Evolutionary conservation across 1,140 invertebrate genomes (phyloP).

Genomic region (Dendrolimus punctatus): DNA sequence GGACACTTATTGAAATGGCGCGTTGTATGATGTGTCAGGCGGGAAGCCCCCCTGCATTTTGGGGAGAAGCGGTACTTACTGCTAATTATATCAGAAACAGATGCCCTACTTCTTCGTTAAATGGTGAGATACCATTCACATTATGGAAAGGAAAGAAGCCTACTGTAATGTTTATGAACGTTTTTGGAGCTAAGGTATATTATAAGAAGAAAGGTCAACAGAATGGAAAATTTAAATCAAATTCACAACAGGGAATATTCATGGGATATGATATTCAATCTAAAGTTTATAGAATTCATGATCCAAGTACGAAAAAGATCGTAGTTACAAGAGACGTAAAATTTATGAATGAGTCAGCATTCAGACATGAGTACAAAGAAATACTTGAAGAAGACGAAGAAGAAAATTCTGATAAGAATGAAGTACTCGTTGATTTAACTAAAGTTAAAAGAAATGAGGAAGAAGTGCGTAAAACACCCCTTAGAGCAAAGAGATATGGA

Average conservation of each 20-base stretch:
- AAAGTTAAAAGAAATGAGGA: not conserved
- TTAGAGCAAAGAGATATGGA: too few species aligned
- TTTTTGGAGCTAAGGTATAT: conserved; percentile 15
- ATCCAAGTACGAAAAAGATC: conserved; percentile 12
- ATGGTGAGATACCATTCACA: conserved; percentile 13
- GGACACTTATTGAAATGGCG: conserved; percentile 21
- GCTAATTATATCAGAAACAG: conserved; percentile 9
- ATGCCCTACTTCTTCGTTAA: conserved; percentile 11
- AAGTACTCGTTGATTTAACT: conserved; percentile 1
- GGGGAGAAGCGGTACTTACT: conserved; percentile 6
- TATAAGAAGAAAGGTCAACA: conserved; percentile 11
- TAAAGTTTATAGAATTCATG: conserved; percentile 13
- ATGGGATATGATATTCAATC: conserved; percentile 8
- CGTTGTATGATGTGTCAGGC: conserved; percentile 18
- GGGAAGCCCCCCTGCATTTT: conserved; percentile 6
- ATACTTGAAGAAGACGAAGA: conserved; percentile 9
- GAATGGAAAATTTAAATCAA: conserved; percentile 15
- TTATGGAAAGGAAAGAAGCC: conserved; percentile 35
- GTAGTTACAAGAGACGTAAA: conserved; percentile 16
- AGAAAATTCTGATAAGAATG: conserved; percentile 1
- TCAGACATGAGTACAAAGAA: conserved; percentile 17
- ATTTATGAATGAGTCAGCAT: conserved; percentile 14
- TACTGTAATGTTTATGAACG: conserved; percentile 14
- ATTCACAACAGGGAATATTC: conserved; percentile 14
- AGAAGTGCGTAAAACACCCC: not conserved